Evolutionary conservation across 1,140 invertebrate species (phyloP).

Genomic region (Drosophila equinoxialis): DNA sequence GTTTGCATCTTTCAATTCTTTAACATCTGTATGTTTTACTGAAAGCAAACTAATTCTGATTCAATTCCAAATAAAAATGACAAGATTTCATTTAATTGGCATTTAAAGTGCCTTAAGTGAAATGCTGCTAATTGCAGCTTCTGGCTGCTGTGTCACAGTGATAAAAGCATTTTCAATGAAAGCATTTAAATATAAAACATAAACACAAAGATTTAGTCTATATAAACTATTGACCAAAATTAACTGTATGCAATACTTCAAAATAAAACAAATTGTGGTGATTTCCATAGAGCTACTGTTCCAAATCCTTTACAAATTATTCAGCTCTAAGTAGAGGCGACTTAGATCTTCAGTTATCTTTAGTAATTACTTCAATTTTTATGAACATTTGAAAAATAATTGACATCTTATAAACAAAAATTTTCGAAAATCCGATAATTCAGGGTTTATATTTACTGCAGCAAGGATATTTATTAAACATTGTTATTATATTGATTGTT

Average conservation of each 20-base stretch:
- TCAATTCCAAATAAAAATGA: background rate
- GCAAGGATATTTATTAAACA: too few species aligned
- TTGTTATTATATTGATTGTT: too few species aligned
- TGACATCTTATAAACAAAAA: too few species aligned
- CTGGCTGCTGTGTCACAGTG: background rate
- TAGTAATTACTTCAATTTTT: too few species aligned
- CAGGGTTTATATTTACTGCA: too few species aligned
- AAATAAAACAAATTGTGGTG: too few species aligned
- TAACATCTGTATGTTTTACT: background rate
- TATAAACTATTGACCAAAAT: background rate
- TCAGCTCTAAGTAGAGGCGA: too few species aligned
- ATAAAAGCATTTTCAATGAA: background rate
- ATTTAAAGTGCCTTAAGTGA: slow-evolving; percentile 1
- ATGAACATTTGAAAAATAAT: fast-evolving
- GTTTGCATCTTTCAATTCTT: background rate
- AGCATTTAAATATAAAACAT: background rate
- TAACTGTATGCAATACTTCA: too few species aligned
- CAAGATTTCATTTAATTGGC: background rate
- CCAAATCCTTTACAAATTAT: too few species aligned
- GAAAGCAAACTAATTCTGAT: background rate
- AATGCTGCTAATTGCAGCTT: background rate
- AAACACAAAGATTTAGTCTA: background rate
- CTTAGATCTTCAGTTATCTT: too few species aligned
- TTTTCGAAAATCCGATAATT: too few species aligned
- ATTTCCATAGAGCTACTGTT: too few species aligned